Evolutionary conservation across 1,140 invertebrate genomes (phyloP).

Genomic region (Xylocopa sonorina): DNA sequence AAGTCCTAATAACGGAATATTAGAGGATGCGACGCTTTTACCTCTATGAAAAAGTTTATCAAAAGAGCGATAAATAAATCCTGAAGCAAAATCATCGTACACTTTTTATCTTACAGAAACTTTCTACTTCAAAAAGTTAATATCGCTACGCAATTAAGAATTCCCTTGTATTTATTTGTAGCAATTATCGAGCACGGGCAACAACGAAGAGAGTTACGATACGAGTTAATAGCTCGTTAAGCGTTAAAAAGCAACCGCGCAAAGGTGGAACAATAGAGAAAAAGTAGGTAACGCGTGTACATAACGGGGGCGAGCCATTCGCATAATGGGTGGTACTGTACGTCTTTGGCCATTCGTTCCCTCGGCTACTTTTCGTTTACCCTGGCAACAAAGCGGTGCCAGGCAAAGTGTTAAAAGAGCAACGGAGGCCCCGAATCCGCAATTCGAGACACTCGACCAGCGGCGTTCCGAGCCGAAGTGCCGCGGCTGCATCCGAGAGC

Average conservation of each 20-base stretch:
- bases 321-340: background rate
- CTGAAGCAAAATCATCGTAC: no score
- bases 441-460: slow-evolving; percentile 25
- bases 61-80: no score
- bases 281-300: no score
- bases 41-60: no score
- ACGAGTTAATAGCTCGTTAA: background rate
- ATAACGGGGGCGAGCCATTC: background rate
- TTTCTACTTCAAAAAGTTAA: no score
- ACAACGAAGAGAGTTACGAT: no score
- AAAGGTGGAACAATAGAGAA: background rate
- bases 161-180: no score
- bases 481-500: background rate
- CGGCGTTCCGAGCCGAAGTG: slow-evolving; percentile 7
- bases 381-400: background rate
- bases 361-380: background rate
- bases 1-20: slow-evolving; percentile 6
- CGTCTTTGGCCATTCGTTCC: background rate
- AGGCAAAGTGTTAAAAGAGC: slow-evolving; percentile 38
- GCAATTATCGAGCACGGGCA: no score
- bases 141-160: no score
- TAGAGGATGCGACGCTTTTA: no score
- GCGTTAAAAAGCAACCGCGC: background rate
- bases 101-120: no score
- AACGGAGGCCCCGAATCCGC: slow-evolving; percentile 6